These are phyloP conservation scores for Carcina quercana DNA, from an alignment of 2,888 invertebrate genomes.

Conservation along the genomic window DNA sequence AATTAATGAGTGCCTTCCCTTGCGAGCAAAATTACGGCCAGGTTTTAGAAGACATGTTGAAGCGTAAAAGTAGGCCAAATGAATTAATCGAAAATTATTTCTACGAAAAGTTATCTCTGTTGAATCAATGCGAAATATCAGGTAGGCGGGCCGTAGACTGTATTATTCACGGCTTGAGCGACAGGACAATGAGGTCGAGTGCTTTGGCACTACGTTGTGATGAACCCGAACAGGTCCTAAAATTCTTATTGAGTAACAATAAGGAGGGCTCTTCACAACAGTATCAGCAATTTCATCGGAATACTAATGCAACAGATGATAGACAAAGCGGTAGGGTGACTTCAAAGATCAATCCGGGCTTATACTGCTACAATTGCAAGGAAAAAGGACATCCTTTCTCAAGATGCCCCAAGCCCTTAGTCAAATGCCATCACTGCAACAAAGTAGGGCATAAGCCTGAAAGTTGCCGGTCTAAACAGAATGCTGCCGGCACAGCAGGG, in stretches of 20 bases:
- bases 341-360: background rate
- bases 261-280: constrained; percentile 2
- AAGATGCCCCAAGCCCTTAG: background rate
- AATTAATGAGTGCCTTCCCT: constrained; percentile 12
- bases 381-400: constrained; percentile 6
- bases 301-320: background rate
- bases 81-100: constrained; percentile 7
- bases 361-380: constrained; percentile 16
- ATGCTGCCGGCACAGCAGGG: background rate
- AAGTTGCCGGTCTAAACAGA: background rate
- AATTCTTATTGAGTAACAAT: constrained; percentile 14
- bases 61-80: constrained; percentile 8
- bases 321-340: background rate
- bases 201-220: constrained; percentile 15
- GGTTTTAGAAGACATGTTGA: constrained; percentile 7
- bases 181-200: constrained; percentile 15
- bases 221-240: constrained; percentile 13
- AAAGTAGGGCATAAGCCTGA: background rate
- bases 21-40: constrained; percentile 13
- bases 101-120: constrained; percentile 11
- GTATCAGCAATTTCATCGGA: background rate
- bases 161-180: constrained; percentile 18
- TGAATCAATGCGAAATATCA: constrained; percentile 13
- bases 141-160: constrained; percentile 19
- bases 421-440: background rate